Percentiles rank a stretch among this genome's conserved stretches.
phyloP scores from a whole-genome alignment of 2,113 vertebrate species.

The Carettochelys insculpta region DNA sequence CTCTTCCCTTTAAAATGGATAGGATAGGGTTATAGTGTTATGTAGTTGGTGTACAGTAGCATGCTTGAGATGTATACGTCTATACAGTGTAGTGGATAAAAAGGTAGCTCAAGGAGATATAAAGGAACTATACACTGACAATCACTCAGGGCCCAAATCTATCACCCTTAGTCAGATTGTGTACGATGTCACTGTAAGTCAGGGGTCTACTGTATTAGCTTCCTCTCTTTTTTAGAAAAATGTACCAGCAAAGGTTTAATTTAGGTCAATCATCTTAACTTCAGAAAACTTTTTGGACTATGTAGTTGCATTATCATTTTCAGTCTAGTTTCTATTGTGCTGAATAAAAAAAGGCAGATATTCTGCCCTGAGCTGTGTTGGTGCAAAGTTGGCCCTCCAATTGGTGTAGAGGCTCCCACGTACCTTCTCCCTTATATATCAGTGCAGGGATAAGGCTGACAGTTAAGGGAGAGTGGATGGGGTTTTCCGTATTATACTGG shows the following conservation, averaged over 20 bases:
- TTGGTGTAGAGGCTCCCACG: not conserved
- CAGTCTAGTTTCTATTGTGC: not conserved
- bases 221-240: not conserved
- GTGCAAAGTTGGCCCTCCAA: not conserved
- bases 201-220: too few relatives aligned
- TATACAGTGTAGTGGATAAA: not conserved
- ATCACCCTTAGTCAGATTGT: fast-evolving
- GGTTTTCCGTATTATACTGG: not conserved
- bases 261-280: not conserved
- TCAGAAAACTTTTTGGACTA: not conserved
- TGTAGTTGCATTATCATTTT: not conserved
- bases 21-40: not conserved
- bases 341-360: not conserved
- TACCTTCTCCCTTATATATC: not conserved
- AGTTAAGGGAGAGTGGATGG: not conserved
- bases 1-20: not conserved
- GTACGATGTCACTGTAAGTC: not conserved
- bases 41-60: fast-evolving
- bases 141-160: not conserved
- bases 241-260: not conserved
- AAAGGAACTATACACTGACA: fast-evolving
- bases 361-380: not conserved
- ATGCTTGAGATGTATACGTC: fast-evolving
- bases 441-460: not conserved
- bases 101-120: not conserved